A percentile compares a stretch with the other conserved stretches of the same genome.
Conservation (phyloP, 1,140 invertebrate species). For the Sitodiplosis mosellana region DNA sequence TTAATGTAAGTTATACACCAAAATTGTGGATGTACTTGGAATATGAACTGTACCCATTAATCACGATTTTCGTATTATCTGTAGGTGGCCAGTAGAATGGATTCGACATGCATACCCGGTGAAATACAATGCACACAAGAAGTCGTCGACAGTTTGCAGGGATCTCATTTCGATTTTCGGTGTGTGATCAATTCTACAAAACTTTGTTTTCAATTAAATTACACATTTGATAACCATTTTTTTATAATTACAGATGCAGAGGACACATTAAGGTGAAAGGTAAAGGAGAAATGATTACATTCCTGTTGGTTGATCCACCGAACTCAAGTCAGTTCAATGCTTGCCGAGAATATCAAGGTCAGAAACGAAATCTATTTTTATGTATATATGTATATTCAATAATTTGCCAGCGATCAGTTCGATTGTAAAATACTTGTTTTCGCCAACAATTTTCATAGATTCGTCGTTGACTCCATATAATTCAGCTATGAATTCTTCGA, state of each 20-base stretch:
- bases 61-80: no score
- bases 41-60: neutral
- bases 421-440: no score
- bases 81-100: slow-evolving; percentile 67
- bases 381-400: no score
- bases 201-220: no score
- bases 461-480: no score
- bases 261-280: slow-evolving; percentile 83
- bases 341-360: slow-evolving; percentile 13
- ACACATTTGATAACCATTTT: no score
- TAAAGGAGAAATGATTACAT: slow-evolving; percentile 86
- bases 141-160: slow-evolving; percentile 30
- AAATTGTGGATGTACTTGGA: no score
- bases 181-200: no score
- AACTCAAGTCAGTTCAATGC: slow-evolving; percentile 20
- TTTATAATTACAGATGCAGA: slow-evolving; percentile 56
- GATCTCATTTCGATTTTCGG: slow-evolving; percentile 24
- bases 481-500: no score
- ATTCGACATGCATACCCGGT: slow-evolving; percentile 67
- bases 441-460: no score
- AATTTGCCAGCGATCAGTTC: no score
- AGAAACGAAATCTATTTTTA: no score
- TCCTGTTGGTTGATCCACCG: slow-evolving; percentile 52
- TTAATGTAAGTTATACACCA: slow-evolving; percentile 23
- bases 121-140: slow-evolving; percentile 76